These are phyloP conservation scores for Diogma glabrata DNA, from an alignment of 2,888 invertebrate genomes.

Conservation along the genomic window DNA sequence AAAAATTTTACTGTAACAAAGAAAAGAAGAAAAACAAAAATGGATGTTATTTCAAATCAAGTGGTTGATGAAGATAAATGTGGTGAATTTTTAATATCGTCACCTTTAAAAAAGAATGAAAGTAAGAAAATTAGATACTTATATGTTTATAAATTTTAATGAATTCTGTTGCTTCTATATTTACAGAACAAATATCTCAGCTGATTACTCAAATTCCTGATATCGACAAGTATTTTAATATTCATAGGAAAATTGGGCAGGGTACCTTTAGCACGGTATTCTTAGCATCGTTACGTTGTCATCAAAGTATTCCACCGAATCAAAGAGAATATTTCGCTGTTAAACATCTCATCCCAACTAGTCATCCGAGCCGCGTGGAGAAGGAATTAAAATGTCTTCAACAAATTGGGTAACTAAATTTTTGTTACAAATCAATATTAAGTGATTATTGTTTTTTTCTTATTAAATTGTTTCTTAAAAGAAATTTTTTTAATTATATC, in stretches of 20 bases:
- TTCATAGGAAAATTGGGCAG: slow-evolving; percentile 63
- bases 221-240: slow-evolving; percentile 49
- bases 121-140: neutral
- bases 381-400: slow-evolving; percentile 70
- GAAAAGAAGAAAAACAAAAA: too few species aligned
- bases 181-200: slow-evolving; percentile 2
- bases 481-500: too few species aligned
- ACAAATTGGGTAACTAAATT: slow-evolving; percentile 66
- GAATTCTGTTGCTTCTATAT: neutral
- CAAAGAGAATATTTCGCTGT: slow-evolving; percentile 59
- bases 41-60: slow-evolving; percentile 8
- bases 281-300: slow-evolving; percentile 50
- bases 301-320: slow-evolving; percentile 31
- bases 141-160: neutral
- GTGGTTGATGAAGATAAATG: slow-evolving; percentile 7
- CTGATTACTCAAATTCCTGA: slow-evolving; percentile 39
- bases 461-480: neutral
- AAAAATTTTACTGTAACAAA: too few species aligned
- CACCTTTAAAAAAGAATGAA: slow-evolving; percentile 3
- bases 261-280: slow-evolving; percentile 84
- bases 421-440: too few species aligned
- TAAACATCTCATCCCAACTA: slow-evolving; percentile 79
- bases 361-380: slow-evolving; percentile 68
- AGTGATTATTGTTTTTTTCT: neutral
- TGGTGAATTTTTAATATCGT: slow-evolving; percentile 5